Evolutionary conservation across 2,797 vertebrate species (phyloP).

Genomic region (Fringilla coelebs): DNA sequence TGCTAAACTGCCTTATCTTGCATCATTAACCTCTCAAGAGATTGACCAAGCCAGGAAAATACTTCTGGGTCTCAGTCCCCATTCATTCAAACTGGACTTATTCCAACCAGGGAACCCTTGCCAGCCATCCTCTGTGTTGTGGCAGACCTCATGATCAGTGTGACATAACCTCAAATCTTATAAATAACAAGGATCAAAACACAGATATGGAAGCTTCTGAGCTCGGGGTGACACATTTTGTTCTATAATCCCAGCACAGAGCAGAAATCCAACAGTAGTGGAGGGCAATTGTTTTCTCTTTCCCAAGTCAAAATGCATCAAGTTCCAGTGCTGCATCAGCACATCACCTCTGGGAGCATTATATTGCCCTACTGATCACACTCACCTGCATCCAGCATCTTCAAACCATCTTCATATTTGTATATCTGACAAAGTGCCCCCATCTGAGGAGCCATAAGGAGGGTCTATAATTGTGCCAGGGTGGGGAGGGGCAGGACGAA

Average conservation of each 20-base stretch:
- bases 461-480: background rate
- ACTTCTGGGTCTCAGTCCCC: background rate
- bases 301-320: background rate
- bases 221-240: background rate
- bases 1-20: background rate
- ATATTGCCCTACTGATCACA: background rate
- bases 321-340: background rate
- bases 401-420: background rate
- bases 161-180: background rate
- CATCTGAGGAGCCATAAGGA: background rate
- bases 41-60: background rate
- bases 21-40: background rate
- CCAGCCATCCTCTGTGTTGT: background rate
- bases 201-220: background rate
- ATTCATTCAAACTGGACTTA: background rate
- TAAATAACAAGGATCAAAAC: background rate
- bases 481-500: background rate
- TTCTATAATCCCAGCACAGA: background rate
- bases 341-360: background rate
- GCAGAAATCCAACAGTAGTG: background rate
- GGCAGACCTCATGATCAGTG: background rate
- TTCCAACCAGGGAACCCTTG: background rate
- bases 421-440: background rate
- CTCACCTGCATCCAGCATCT: background rate
- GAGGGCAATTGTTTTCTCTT: background rate